These are phyloP conservation scores for Polypedilum pembai DNA, from an alignment of 1,140 invertebrate species.

Conservation along the genomic window DNA sequence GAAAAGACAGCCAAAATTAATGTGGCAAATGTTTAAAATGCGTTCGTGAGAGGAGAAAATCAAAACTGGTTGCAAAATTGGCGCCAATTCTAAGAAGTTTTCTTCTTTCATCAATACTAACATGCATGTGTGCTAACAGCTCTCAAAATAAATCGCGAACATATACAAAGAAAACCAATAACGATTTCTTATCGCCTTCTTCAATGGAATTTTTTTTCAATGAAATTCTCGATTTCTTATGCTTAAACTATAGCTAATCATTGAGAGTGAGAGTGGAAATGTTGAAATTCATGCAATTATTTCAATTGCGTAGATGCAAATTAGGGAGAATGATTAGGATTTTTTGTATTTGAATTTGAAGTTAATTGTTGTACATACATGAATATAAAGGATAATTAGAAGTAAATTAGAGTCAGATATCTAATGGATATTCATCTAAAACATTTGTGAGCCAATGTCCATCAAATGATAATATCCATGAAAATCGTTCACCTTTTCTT, in stretches of 20 bases:
- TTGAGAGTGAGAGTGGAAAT: background rate
- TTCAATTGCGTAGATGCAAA: constrained; percentile 22
- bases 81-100: constrained; percentile 16
- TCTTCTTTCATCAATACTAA: background rate
- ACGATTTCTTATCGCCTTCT: constrained; percentile 5
- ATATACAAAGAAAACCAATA: background rate
- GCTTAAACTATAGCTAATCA: background rate
- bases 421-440: background rate
- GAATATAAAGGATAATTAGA: background rate
- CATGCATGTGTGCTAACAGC: background rate
- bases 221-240: background rate
- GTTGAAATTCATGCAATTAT: background rate
- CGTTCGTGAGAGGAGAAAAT: no score
- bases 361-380: background rate
- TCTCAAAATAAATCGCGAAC: background rate
- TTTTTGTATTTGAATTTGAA: background rate
- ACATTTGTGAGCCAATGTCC: background rate
- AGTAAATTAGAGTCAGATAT: background rate
- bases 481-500: background rate
- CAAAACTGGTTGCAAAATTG: constrained; percentile 16
- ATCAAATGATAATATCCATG: background rate
- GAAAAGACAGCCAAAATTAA: background rate
- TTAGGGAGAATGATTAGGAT: constrained; percentile 2
- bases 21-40: background rate
- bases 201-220: background rate